Base-by-base conservation (phyloP, 2,797 vertebrate species). In the Chromobotia macracanthus region DNA sequence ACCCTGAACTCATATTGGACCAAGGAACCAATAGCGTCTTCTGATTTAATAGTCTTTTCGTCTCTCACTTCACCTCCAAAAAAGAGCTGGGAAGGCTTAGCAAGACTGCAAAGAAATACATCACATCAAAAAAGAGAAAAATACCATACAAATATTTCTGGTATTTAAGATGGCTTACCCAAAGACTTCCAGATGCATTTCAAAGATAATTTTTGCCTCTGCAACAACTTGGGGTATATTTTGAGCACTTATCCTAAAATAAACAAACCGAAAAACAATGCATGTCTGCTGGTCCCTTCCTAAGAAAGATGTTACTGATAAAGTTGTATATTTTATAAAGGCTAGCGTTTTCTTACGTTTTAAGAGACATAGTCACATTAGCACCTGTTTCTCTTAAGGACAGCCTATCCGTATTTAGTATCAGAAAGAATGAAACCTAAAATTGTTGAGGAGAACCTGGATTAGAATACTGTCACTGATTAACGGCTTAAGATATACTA, bases 1-100 rank as follows among this genome's bases (percentile, higher is more conserved):
- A 97, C 96, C 90, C 90, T 93, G 84, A 97, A 98, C 83, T 97
- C 94, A 84, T 94, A 95, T 25, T 94, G 92, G 87, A 98, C 92
- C 66, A 92, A 86, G 84, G 89, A 91, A 88, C 96, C 96, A 69
- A 95, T 91, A 21, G 96, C 90, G 11, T 95, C 93, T 86, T 94
- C 87, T 81, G 92, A 93, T 80, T 93, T 94, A 89, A 96, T 90
- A 66, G 90, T 92, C 63, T 93, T 94, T 84, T 96, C 93, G n/a
- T 94, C 93, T 56, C 82, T 21, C 11, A 91, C 82, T 2, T 58
- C 80, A 60, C 92, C 93, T 84, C 92, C 92, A 87, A 95, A 94
- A 82, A 95, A 95, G 0, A 98, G 94, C 88, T 98, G 96, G 72
- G 96, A 96, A 77, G 96, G 96, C 79, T 90, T 94, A 75, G 95